Conservation (phyloP, 2,113 vertebrate species). For the Corvus hawaiiensis region DNA sequence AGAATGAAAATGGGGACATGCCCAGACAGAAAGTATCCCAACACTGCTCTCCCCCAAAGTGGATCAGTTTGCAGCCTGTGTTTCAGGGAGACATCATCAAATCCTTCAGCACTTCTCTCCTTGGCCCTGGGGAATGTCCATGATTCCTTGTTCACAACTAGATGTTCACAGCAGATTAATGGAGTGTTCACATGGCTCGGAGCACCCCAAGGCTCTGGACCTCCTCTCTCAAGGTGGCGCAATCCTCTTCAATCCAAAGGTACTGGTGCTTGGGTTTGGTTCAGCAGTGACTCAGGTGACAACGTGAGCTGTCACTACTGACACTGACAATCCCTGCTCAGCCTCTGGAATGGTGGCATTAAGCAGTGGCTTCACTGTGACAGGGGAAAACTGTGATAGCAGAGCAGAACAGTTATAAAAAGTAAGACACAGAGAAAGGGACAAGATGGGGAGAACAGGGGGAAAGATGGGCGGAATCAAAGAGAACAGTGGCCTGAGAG, state of each 20-base stretch:
- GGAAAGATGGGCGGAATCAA: not conserved
- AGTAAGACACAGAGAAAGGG: not conserved
- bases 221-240: not conserved
- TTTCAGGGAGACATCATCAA: not conserved
- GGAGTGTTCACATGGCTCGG: accelerated
- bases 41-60: not conserved
- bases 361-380: not conserved
- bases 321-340: not conserved
- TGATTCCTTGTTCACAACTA: not conserved
- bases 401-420: not conserved
- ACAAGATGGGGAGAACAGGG: not conserved
- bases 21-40: not conserved
- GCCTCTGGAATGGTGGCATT: not conserved
- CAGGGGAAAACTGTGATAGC: not conserved
- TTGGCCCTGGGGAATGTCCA: not conserved
- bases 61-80: not conserved
- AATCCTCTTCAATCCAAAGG: not conserved
- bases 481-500: not conserved
- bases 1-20: not conserved
- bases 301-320: not conserved
- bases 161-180: not conserved
- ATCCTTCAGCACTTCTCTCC: not conserved
- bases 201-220: not conserved
- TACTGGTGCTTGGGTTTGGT: not conserved
- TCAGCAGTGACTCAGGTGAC: not conserved